Evolutionary conservation across 2,797 vertebrate species (phyloP).

Genomic region (Pipistrellus pygmaeus): DNA sequence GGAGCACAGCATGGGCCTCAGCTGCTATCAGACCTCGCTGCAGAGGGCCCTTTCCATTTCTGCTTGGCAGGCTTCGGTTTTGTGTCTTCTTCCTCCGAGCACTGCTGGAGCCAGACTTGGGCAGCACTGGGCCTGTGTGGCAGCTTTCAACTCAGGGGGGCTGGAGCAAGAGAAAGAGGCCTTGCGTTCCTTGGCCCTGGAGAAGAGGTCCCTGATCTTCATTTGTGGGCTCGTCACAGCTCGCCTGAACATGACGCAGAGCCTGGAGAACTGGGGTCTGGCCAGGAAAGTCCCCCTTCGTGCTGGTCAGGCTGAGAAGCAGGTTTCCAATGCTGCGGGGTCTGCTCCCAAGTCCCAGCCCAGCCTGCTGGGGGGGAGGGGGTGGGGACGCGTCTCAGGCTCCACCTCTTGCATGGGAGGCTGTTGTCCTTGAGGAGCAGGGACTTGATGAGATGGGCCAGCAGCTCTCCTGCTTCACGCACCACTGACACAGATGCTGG

Average conservation of each 20-base stretch:
- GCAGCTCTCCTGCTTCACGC: constrained; percentile 94
- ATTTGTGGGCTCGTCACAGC: constrained; percentile 97
- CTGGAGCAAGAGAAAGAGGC: constrained; percentile 93
- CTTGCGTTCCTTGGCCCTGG: constrained; percentile 95
- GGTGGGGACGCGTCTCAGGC: constrained; percentile 85
- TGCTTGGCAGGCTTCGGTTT: constrained; percentile 96
- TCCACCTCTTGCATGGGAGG: constrained; percentile 95
- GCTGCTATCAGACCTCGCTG: constrained; percentile 96
- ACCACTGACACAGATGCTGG: constrained; percentile 97
- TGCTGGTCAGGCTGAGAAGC: constrained; percentile 95
- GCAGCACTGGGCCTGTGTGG: constrained; percentile 91
- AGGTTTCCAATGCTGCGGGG: constrained; percentile 97
- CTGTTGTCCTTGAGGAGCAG: constrained; percentile 99
- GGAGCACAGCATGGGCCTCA: constrained; percentile 79
- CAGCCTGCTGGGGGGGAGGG: constrained; percentile 94
- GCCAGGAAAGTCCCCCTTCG: constrained; percentile 94
- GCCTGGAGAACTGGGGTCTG: constrained; percentile 90
- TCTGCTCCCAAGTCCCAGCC: constrained; percentile 97
- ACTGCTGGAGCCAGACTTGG: constrained; percentile 94
- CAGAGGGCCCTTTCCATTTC: constrained; percentile 95
- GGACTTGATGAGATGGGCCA: constrained; percentile 96
- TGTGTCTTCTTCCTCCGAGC: constrained; percentile 93
- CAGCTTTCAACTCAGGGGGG: constrained; percentile 92
- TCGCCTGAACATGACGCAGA: constrained; percentile 96
- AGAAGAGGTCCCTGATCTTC: constrained; percentile 97